Percentiles rank a stretch among this genome's conserved stretches.
Conservation (phyloP, 2,888 invertebrate genomes). For the Agrochola litura region DNA sequence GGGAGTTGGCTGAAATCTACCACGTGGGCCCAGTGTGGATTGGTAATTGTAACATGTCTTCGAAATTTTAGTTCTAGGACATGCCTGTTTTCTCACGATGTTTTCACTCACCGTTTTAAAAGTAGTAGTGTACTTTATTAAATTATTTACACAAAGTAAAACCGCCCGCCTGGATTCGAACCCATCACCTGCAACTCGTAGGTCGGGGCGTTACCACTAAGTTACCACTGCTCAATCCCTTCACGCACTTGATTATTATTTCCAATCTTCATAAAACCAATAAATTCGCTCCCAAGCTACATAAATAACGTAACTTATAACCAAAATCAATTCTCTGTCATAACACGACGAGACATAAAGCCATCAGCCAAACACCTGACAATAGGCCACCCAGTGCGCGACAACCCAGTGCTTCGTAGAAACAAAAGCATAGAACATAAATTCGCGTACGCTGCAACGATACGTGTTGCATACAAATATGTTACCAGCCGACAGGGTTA, state of each 20-base stretch:
- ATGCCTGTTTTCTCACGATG: too few relatives aligned
- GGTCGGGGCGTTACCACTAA: too few relatives aligned
- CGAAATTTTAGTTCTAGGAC: too few relatives aligned
- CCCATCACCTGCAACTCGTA: too few relatives aligned
- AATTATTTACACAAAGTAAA: too few relatives aligned
- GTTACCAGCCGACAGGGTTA: constrained; percentile 60
- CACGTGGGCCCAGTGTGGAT: too few relatives aligned
- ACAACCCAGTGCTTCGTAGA: constrained; percentile 76
- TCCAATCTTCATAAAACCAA: constrained; percentile 7
- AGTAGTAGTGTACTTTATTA: too few relatives aligned
- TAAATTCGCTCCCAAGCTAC: constrained; percentile 7
- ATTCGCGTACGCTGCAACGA: constrained; percentile 73
- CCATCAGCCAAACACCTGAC: constrained; percentile 69
- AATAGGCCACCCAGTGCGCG: constrained; percentile 80
- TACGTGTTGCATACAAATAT: constrained; percentile 79
- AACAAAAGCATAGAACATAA: constrained; percentile 79
- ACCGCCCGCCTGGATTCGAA: too few relatives aligned
- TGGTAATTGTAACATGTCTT: too few relatives aligned
- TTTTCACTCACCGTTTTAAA: too few relatives aligned
- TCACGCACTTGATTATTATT: background rate
- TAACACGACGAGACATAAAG: constrained; percentile 55
- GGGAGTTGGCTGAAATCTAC: too few relatives aligned
- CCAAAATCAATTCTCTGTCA: constrained; percentile 50
- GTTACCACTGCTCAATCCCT: too few relatives aligned
- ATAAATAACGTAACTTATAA: constrained; percentile 36